A percentile compares a stretch with the other conserved stretches of the same genome.
phyloP scores from a whole-genome alignment of 2,113 vertebrate species.

The Antigone vipio region DNA sequence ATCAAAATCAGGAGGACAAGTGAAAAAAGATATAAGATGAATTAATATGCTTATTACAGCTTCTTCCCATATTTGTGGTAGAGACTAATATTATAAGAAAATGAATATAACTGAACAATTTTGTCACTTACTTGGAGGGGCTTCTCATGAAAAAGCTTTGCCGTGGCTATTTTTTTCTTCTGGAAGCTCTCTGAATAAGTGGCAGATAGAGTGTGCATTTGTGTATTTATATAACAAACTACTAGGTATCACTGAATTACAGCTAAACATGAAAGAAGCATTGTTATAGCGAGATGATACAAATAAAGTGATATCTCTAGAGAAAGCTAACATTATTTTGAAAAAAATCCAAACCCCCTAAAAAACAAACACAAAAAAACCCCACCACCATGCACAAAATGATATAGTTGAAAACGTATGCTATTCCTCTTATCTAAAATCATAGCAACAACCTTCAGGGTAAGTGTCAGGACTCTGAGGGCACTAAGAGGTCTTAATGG shows the following conservation, averaged over 20 bases:
- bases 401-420: neutral
- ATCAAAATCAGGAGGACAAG: neutral
- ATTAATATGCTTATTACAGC: neutral
- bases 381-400: neutral
- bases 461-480: neutral
- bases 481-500: neutral
- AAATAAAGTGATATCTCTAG: neutral
- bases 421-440: neutral
- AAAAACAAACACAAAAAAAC: too few relatives aligned
- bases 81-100: neutral
- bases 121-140: neutral
- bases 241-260: neutral
- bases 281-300: neutral
- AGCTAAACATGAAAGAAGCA: neutral
- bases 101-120: neutral
- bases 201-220: neutral
- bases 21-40: neutral
- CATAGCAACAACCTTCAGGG: neutral
- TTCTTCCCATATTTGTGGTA: neutral
- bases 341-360: too few relatives aligned
- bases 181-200: neutral
- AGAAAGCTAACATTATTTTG: neutral
- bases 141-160: neutral
- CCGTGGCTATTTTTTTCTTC: neutral
- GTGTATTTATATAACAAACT: neutral